Conservation (phyloP, 2,888 invertebrate genomes). For the Lypha dubia region DNA sequence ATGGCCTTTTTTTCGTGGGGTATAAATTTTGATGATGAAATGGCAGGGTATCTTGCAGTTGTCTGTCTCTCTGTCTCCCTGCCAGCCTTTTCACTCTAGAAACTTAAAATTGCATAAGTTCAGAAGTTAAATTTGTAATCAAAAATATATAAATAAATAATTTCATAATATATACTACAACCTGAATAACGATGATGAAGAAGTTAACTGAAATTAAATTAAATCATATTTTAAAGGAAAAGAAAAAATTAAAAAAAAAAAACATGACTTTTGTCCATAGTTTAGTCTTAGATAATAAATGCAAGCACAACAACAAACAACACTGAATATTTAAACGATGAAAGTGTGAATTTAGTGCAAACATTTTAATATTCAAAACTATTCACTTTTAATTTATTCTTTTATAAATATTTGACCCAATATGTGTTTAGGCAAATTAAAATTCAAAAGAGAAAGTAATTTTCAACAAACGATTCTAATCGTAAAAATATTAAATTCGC, state of each 20-base stretch:
- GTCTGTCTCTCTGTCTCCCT: too few species aligned
- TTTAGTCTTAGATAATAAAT: neutral
- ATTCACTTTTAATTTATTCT: neutral
- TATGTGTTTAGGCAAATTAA: neutral
- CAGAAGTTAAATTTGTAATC: slow-evolving; percentile 47
- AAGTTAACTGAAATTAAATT: neutral
- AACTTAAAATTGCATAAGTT: slow-evolving; percentile 61
- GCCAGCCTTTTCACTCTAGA: too few species aligned
- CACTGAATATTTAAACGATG: neutral
- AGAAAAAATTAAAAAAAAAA: neutral
- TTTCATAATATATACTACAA: neutral
- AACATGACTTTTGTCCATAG: neutral
- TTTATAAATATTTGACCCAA: neutral
- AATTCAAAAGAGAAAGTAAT: neutral
- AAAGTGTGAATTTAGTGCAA: slow-evolving; percentile 1
- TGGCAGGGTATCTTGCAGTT: neutral
- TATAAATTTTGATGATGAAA: neutral
- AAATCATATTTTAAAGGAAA: neutral
- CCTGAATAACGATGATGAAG: neutral
- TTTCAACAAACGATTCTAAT: neutral
- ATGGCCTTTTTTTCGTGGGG: neutral
- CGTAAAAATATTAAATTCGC: neutral
- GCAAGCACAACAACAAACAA: neutral
- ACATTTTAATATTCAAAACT: neutral
- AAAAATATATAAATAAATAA: neutral